Percentiles rank a stretch among this genome's conserved stretches.
Conservation (phyloP, 64 coral and sea anemone genomes). For the Dendrophyllia cribrosa region DNA sequence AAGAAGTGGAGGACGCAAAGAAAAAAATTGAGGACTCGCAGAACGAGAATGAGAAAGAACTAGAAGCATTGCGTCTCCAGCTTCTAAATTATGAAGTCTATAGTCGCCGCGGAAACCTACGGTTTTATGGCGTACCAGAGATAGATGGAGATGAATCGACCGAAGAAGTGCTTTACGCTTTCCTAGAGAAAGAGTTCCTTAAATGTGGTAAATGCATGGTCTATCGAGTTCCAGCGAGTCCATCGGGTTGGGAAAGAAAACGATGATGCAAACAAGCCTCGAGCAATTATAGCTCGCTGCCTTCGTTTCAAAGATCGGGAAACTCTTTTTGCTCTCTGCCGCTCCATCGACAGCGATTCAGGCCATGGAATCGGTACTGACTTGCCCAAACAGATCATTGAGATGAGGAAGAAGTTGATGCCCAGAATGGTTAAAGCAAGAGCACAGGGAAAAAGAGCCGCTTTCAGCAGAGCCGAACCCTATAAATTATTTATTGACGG, state of each 20-base stretch:
- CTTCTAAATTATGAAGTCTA: neutral
- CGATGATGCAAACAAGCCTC: no score
- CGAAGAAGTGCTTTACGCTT: no score
- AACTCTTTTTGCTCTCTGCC: neutral
- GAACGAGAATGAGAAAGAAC: neutral
- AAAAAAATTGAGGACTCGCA: no score
- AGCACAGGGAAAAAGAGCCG: constrained; percentile 11
- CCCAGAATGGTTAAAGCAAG: constrained; percentile 25
- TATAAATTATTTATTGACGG: no score
- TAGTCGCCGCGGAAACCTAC: neutral
- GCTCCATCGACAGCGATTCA: neutral
- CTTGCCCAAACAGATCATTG: constrained; percentile 22
- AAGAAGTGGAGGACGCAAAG: neutral
- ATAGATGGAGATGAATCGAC: no score
- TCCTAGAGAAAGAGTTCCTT: no score
- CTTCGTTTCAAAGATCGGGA: constrained; percentile 25
- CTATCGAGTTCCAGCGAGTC: no score
- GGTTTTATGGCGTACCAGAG: no score
- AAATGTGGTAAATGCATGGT: no score
- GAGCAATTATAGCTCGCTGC: no score
- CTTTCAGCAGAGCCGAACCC: constrained; percentile 36
- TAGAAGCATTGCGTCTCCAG: no score
- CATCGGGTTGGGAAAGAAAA: no score
- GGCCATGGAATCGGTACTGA: neutral
- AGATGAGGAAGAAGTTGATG: constrained; percentile 51